Base-by-base conservation (phyloP, 35 echinoderm and acorn worm genomes). In the Chiridota heheva region DNA sequence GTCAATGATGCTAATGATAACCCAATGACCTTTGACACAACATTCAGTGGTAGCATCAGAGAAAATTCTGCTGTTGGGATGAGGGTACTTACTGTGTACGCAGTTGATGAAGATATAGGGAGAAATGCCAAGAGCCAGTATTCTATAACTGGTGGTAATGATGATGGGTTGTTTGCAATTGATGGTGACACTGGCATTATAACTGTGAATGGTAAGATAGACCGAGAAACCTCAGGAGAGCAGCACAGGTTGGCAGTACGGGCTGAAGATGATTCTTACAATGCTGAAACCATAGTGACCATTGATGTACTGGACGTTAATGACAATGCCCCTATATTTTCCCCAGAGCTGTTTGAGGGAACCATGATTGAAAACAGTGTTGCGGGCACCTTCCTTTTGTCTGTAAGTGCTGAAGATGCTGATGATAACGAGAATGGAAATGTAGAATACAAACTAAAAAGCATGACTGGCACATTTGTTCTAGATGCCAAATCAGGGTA, bases 1-100 rank as follows among this genome's bases (percentile, higher is more conserved):
- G 85, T 97, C 7, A 72, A 69, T 10, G 94, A 97, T 53, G 67
- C 85, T 46, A 97, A 97, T 68, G 94, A 97, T 53, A 97, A 88
- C 76, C 27, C 69, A 0, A 79, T 91, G 64, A 77, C 42, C 32
- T 91, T 90, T 46, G 85, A 73, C 38, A 86, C 62, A 3, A 67
- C 67, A 32, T 91, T 84, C 60, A 58, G 70, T 45, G 94, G 83
- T 16, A 88, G 20, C 32, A 47, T 97, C 43, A 60, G 58, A 28
- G 94, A 97, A 44, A 69, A 97, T 47, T 71, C 74, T 4, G 57
- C 60, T n/a, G 44, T 66, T 3, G 84, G 88, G 40, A 91, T 80
- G 1, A 46, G 72, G 42, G 89, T 97, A 22, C 47, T 97, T n/a
- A 88, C 78, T 3, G 46, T 97, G 13, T 71, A 80, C 27, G 88